Conservation (phyloP, 2,797 vertebrate genomes). For the Lophura swinhoii region DNA sequence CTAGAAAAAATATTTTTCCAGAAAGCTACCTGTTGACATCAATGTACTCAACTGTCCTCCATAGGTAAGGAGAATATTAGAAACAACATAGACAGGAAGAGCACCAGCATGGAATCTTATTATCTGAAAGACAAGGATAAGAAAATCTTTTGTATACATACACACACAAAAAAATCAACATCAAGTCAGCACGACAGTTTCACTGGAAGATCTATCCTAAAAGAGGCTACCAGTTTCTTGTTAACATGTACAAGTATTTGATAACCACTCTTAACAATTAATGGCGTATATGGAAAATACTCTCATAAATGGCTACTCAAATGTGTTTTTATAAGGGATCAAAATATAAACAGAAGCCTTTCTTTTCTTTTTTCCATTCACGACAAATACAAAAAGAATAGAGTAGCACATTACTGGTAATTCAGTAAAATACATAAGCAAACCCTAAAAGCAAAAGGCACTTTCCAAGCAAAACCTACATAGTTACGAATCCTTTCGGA, state of each 20-base stretch:
- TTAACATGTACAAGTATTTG: background rate
- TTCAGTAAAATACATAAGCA: background rate
- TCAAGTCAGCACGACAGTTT: background rate
- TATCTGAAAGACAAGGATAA: conserved; percentile 81
- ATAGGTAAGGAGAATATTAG: conserved; percentile 89
- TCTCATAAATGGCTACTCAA: background rate
- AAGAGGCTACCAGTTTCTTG: background rate
- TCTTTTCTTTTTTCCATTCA: background rate
- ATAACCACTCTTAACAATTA: background rate
- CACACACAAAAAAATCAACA: background rate
- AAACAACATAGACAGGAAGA: conserved; percentile 89
- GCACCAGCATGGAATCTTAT: conserved; percentile 89
- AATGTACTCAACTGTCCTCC: conserved; percentile 87
- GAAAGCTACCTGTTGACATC: conserved; percentile 77
- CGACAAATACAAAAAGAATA: background rate
- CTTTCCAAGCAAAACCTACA: background rate
- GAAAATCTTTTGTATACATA: background rate
- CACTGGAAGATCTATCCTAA: background rate
- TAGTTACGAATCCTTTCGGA: background rate
- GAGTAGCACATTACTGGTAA: background rate
- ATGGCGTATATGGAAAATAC: background rate
- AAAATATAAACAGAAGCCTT: background rate
- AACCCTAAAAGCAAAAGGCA: background rate
- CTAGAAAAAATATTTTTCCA: background rate
- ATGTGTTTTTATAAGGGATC: background rate